Base-by-base conservation (phyloP, 2,113 vertebrate species). In the Hypomesus transpacificus region DNA sequence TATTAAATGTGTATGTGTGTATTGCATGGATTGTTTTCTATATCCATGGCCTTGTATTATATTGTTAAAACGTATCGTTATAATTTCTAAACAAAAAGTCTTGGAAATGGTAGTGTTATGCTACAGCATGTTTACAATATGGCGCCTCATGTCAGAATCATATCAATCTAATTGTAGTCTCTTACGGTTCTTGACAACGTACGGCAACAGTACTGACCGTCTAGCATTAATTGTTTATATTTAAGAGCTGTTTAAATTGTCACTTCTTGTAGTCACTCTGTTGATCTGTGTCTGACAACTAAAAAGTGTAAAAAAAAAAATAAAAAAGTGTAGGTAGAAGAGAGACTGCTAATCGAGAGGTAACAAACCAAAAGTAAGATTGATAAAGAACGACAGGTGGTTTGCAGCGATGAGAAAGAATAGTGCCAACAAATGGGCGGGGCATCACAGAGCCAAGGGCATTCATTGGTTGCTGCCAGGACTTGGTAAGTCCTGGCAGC, bases 31-130 rank as follows among this genome's bases (percentile, higher is more conserved):
- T 85, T 80, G 50, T 69, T 84, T 60, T 21, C 28, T 79, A 77
- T 80, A 84, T 85, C 68, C 84, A 86, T 76, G 79, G 80, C 86
- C 83, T 89, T 85, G 87, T 85, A 82, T 85, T 86, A 26, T 84
- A 80, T 65, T 86, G 76, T 85, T 86, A 77, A 63, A 60, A 62
- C n/a, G 52, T 80, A 68, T 81, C 71, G 69, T 74, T 86, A 81
- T 86, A 75, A 78, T 87, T 83, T 83, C 67, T 78, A 16, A 20
- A 68, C 80, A 72, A n/a, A 73, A 68, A 66, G 67, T 81, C 75
- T 85, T 76, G 80, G 69, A 86, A 82, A 85, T 74, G 79, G 73
- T 83, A 77, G 82, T 78, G 75, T 67, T 67, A 82, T 75, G 82
- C 82, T 74, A 83, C 75, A 70, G 86, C 88, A 86, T 87, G 88